Conservation (phyloP, 1,140 invertebrate genomes). For the Campodea augens region DNA sequence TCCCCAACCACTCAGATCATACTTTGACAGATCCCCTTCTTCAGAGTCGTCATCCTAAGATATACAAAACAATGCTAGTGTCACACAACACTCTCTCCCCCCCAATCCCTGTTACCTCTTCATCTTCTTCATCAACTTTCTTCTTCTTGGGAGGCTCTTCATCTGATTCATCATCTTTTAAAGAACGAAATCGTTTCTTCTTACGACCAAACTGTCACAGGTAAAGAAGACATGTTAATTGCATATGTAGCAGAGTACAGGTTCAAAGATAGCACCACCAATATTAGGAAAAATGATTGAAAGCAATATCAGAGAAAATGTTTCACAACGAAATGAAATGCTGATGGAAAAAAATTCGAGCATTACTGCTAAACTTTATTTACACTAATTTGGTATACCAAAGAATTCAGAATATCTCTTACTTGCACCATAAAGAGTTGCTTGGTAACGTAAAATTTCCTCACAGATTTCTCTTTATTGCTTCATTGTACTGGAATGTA, state of each 20-base stretch:
- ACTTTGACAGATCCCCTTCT: conserved; percentile 59
- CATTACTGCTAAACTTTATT: too few species aligned
- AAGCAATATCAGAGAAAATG: too few species aligned
- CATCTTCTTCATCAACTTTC: conserved; percentile 17
- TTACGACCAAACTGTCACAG: conserved; percentile 52
- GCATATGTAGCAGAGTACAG: not conserved
- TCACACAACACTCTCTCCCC: conserved; percentile 25
- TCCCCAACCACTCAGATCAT: conserved; percentile 55
- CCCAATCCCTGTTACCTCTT: conserved; percentile 23
- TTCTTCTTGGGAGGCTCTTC: conserved; percentile 17
- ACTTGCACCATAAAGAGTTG: too few species aligned
- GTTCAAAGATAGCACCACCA: not conserved
- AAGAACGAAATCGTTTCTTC: conserved; percentile 47
- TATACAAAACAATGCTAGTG: conserved; percentile 13
- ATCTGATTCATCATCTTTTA: conserved; percentile 9
- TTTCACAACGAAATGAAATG: too few species aligned
- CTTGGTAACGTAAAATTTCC: too few species aligned
- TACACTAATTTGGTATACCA: too few species aligned
- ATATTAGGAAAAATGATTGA: too few species aligned
- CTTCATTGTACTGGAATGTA: too few species aligned
- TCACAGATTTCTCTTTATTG: too few species aligned
- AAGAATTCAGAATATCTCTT: too few species aligned
- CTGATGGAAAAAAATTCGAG: too few species aligned
- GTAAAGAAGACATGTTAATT: conserved; percentile 8
- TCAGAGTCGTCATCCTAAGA: conserved; percentile 30